These are phyloP conservation scores for Lithophane ornitopus DNA, from an alignment of 2,888 invertebrate species.

Conservation along the genomic window DNA sequence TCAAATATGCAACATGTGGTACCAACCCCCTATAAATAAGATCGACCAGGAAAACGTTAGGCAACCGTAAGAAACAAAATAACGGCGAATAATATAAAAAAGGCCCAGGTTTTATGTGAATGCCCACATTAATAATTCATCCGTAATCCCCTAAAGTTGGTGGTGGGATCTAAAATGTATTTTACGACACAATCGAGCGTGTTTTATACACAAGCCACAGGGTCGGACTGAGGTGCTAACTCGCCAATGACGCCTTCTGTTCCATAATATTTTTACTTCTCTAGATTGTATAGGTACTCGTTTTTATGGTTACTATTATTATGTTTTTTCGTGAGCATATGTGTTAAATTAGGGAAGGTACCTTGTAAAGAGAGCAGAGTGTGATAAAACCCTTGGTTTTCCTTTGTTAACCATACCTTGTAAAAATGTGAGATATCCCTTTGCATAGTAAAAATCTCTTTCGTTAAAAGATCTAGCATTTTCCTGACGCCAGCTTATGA, in stretches of 20 bases:
- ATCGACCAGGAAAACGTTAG: conserved; percentile 67
- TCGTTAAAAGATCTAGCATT: background rate
- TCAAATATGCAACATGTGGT: conserved; percentile 68
- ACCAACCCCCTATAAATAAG: conserved; percentile 64
- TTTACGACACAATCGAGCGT: conserved; percentile 83
- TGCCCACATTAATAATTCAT: conserved; percentile 88
- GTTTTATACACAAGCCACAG: conserved; percentile 75
- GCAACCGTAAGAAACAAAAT: conserved; percentile 70
- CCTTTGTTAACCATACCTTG: background rate
- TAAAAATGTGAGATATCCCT: background rate
- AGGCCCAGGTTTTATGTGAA: conserved; percentile 82
- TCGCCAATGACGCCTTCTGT: conserved; percentile 52
- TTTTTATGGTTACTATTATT: conserved; percentile 32
- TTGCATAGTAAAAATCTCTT: background rate
- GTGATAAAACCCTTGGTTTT: background rate
- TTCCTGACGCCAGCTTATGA: too few relatives aligned
- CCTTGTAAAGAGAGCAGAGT: background rate
- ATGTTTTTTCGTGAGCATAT: conserved; percentile 11
- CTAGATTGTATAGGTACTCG: conserved; percentile 32
- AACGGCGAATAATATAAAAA: conserved; percentile 76
- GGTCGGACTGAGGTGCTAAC: conserved; percentile 67
- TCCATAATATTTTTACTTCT: conserved; percentile 49
- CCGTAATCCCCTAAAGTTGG: conserved; percentile 84
- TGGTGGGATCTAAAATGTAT: conserved; percentile 80
- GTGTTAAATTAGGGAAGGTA: conserved; percentile 4